These are phyloP conservation scores for Dallia pectoralis DNA, from an alignment of 2,797 vertebrate species.

Conservation along the genomic window DNA sequence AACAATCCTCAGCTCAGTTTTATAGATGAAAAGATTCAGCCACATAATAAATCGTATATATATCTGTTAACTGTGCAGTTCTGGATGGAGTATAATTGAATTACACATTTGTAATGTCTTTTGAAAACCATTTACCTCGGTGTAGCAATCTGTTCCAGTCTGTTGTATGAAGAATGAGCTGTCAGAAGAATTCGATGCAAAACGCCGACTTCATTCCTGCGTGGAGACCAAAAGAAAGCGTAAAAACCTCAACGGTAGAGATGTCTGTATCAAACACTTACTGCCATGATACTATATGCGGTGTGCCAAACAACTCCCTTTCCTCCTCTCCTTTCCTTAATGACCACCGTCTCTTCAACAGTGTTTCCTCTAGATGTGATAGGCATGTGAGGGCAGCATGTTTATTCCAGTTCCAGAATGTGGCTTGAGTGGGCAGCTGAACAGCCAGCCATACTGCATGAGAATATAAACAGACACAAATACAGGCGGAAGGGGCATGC, in stretches of 20 bases:
- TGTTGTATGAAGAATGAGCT: not conserved
- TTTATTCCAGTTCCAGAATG: not conserved
- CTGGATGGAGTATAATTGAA: not conserved
- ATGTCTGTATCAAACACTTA: not conserved
- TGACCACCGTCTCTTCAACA: not conserved
- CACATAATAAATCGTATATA: not conserved
- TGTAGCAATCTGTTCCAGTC: not conserved
- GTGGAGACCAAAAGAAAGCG: not conserved
- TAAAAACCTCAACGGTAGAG: not conserved
- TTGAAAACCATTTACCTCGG: not conserved
- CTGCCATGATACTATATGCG: not conserved
- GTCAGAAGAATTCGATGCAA: not conserved
- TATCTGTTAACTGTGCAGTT: not conserved
- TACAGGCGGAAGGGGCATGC: not conserved
- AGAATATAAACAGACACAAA: not conserved
- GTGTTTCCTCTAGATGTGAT: not conserved
- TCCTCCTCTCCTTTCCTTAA: not conserved
- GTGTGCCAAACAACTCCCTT: not conserved
- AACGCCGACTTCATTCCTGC: not conserved
- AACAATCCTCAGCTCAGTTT: not conserved
- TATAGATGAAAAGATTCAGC: not conserved
- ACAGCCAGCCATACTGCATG: constrained; percentile 5
- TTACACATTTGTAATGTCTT: not conserved
- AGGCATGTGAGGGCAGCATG: not conserved
- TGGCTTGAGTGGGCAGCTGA: constrained; percentile 14